Conservation (phyloP, 1,140 invertebrate species). For the Pseudomyrmex dendroicus region DNA sequence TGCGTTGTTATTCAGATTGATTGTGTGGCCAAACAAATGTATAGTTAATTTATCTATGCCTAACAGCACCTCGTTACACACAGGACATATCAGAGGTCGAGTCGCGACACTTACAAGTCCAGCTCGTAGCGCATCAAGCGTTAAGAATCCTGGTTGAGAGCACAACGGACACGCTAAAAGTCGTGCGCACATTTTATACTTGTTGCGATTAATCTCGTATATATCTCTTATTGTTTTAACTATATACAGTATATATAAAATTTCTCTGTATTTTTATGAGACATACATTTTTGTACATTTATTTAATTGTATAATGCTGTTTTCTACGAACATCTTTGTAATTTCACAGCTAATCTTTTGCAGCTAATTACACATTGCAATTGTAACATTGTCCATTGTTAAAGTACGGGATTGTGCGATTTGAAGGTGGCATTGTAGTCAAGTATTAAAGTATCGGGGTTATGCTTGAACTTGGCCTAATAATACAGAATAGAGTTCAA, state of each 20-base stretch:
- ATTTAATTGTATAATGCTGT: background rate
- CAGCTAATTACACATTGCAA: background rate
- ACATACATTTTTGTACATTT: background rate
- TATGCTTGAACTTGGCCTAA: conserved; percentile 76
- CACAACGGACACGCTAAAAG: conserved; percentile 91
- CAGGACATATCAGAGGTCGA: conserved; percentile 89
- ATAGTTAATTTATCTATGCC: conserved; percentile 94
- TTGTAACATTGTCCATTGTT: background rate
- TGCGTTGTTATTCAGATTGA: conserved; percentile 70
- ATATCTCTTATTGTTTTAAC: background rate
- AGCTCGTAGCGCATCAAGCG: conserved; percentile 89
- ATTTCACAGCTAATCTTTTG: background rate
- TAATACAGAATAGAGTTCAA: conserved; percentile 45
- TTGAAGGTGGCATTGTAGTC: conserved; percentile 74
- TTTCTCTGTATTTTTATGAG: background rate
- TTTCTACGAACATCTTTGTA: background rate
- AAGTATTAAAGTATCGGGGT: conserved; percentile 64
- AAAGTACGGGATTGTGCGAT: conserved; percentile 33
- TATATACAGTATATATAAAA: background rate
- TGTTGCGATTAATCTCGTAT: background rate
- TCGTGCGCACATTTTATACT: conserved; percentile 86
- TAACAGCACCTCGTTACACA: conserved; percentile 90
- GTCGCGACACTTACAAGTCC: conserved; percentile 91
- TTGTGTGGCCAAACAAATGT: conserved; percentile 91
- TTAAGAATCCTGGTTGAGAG: conserved; percentile 89